A percentile compares a stretch with the other conserved stretches of the same genome.
These are phyloP conservation scores for Butorides virescens DNA, from an alignment of 2,113 vertebrate genomes.

Conservation along the genomic window DNA sequence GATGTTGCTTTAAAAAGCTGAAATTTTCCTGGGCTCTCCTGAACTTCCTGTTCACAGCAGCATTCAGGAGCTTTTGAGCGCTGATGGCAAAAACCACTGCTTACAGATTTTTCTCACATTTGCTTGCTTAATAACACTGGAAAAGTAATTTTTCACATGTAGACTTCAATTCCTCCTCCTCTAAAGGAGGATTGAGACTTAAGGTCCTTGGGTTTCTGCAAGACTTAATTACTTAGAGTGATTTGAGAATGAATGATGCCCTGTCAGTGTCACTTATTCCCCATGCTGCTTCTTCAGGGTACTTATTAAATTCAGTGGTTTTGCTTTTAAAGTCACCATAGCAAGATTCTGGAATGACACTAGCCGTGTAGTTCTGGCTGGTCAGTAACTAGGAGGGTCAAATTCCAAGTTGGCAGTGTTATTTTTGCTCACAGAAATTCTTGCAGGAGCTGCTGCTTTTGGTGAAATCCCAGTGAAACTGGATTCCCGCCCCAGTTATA, in stretches of 20 bases:
- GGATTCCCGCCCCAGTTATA: background rate
- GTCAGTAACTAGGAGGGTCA: constrained; percentile 26
- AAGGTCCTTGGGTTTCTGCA: background rate
- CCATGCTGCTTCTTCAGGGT: background rate
- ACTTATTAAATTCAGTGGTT: constrained; percentile 10
- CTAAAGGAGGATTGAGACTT: background rate
- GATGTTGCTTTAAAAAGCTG: background rate
- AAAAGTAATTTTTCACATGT: background rate
- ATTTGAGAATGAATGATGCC: constrained; percentile 16
- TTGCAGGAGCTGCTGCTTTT: background rate
- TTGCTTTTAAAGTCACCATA: constrained; percentile 4
- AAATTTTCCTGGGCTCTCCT: background rate
- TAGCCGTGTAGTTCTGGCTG: background rate
- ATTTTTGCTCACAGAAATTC: constrained; percentile 2
- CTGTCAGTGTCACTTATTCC: background rate
- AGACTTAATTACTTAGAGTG: constrained; percentile 47
- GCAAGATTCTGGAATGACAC: background rate
- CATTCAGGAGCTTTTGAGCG: background rate
- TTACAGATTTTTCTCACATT: background rate
- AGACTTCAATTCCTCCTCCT: background rate
- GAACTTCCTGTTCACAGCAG: background rate
- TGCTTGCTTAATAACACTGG: background rate
- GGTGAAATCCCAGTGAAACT: background rate
- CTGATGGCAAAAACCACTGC: background rate
- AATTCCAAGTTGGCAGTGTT: constrained; percentile 1